Conservation (phyloP, 2,113 vertebrate genomes). For the Rallus limicola region DNA sequence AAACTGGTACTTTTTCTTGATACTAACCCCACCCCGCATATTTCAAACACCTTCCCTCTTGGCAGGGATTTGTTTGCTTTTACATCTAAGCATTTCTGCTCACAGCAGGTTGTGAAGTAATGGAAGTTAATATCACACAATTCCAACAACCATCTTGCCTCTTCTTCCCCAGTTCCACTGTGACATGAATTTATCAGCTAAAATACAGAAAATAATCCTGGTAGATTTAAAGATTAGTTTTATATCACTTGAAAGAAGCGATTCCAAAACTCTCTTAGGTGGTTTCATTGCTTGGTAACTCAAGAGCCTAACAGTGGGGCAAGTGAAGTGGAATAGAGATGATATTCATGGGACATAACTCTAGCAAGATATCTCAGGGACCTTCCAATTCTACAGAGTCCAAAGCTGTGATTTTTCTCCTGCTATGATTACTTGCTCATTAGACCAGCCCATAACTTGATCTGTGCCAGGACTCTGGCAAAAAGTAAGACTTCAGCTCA, state of each 20-base stretch:
- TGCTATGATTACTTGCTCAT: background rate
- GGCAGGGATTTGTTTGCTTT: conserved; percentile 41
- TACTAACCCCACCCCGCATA: background rate
- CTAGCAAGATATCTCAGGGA: background rate
- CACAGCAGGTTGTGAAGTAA: conserved; percentile 29
- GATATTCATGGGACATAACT: background rate
- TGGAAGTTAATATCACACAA: conserved; percentile 17
- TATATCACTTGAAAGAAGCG: background rate
- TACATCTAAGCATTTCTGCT: conserved; percentile 37
- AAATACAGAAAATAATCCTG: background rate
- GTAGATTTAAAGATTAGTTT: conserved; percentile 21
- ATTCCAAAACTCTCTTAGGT: background rate
- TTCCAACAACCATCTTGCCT: conserved; percentile 32
- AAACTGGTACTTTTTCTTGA: background rate
- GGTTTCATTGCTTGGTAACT: background rate
- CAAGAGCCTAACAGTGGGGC: background rate
- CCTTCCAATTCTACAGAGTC: background rate
- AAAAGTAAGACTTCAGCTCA: background rate
- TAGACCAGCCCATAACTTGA: background rate
- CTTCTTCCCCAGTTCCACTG: background rate
- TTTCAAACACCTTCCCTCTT: conserved; percentile 9
- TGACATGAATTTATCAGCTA: conserved; percentile 1
- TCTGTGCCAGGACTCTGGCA: background rate
- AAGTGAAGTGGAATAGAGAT: background rate
- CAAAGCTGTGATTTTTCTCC: background rate